Conservation (phyloP, 2,797 vertebrate genomes). For the Heterohyrax brucei region DNA sequence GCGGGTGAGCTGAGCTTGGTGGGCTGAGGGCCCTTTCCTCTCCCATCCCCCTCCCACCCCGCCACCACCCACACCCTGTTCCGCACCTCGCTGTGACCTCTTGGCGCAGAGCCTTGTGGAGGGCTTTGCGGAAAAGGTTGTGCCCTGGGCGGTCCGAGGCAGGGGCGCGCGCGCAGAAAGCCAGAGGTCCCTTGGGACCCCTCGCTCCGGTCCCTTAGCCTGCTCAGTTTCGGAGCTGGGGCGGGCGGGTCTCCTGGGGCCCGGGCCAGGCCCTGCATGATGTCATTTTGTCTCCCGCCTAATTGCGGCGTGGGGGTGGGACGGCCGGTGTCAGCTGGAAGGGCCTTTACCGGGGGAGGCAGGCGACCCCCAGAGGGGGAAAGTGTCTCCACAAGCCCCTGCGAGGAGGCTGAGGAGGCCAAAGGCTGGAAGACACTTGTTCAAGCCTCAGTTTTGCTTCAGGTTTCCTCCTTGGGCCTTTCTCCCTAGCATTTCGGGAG, state of each 20-base stretch:
- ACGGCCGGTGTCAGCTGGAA: constrained; percentile 63
- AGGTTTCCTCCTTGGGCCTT: background rate
- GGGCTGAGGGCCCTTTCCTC: background rate
- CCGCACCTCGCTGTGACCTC: background rate
- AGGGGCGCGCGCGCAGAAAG: background rate
- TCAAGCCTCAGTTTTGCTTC: background rate
- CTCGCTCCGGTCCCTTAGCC: background rate
- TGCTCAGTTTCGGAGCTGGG: constrained; percentile 33
- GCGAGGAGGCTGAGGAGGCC: background rate
- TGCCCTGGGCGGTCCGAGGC: background rate
- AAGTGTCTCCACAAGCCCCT: background rate
- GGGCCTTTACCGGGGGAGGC: background rate
- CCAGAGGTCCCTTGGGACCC: background rate
- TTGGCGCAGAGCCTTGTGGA: background rate
- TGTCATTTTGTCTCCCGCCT: constrained; percentile 83
- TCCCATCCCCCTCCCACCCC: background rate
- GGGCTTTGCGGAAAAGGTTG: background rate
- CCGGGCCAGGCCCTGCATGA: constrained; percentile 50
- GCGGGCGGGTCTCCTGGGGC: constrained; percentile 42
- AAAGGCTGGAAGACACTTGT: background rate
- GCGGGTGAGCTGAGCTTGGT: constrained; percentile 74
- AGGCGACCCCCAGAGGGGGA: background rate
- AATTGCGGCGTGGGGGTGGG: constrained; percentile 76
- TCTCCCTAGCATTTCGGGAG: background rate
- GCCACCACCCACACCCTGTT: background rate